Conservation (phyloP, 2,797 vertebrate genomes). For the Coregonus suidteri region DNA sequence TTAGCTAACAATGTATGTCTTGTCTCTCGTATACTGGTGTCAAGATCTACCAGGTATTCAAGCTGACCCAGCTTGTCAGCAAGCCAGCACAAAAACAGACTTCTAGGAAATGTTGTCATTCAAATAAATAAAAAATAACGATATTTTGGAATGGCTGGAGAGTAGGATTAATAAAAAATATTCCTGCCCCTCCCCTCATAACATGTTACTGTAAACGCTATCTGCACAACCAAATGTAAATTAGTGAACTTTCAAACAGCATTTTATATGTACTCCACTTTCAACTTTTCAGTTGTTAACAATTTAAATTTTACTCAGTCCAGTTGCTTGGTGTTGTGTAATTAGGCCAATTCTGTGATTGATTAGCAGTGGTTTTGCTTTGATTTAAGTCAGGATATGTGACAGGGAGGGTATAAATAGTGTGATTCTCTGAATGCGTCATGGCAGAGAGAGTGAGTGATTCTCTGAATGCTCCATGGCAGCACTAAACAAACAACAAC, state of each 20-base stretch:
- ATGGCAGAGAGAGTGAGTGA: too few relatives aligned
- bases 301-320: background rate
- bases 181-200: background rate
- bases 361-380: background rate
- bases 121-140: background rate
- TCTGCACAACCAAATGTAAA: background rate
- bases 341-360: background rate
- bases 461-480: too few relatives aligned
- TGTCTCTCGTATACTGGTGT: background rate
- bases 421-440: too few relatives aligned
- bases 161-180: background rate
- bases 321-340: background rate
- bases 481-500: too few relatives aligned
- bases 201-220: background rate
- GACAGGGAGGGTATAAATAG: too few relatives aligned
- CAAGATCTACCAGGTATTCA: background rate
- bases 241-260: background rate
- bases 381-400: background rate
- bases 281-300: background rate
- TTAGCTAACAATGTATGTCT: background rate
- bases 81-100: background rate
- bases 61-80: background rate
- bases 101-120: background rate
- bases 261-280: background rate
- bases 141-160: background rate